Conservation (phyloP, 2,888 invertebrate species). For the Coelinius sp. region DNA sequence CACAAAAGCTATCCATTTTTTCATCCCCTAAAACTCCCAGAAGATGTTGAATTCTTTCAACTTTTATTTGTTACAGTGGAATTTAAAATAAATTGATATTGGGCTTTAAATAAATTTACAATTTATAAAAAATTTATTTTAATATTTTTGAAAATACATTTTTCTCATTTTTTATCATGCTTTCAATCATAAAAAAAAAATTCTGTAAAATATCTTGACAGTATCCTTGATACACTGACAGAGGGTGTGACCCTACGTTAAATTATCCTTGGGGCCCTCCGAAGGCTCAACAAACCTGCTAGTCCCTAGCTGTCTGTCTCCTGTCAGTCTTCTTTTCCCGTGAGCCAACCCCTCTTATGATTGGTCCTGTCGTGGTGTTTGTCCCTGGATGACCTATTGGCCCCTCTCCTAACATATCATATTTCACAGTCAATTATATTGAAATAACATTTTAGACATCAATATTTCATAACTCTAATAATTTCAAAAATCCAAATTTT, state of each 20-base stretch:
- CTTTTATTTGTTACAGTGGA: neutral
- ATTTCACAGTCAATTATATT: neutral
- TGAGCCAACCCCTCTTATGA: constrained; percentile 49
- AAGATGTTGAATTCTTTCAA: constrained; percentile 1
- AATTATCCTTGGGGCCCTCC: constrained; percentile 56
- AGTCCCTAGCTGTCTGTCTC: constrained; percentile 45
- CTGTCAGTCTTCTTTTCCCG: constrained; percentile 44
- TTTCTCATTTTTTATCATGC: neutral
- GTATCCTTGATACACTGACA: constrained; percentile 56
- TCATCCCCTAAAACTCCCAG: neutral
- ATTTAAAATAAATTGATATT: neutral
- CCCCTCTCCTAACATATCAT: constrained; percentile 7
- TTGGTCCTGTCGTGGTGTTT: constrained; percentile 1
- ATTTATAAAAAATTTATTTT: neutral
- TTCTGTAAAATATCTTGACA: neutral
- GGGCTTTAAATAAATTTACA: neutral
- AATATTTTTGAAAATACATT: neutral
- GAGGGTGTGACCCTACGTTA: constrained; percentile 57
- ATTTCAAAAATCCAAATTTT: neutral
- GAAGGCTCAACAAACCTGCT: constrained; percentile 20
- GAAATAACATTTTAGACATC: constrained; percentile 32
- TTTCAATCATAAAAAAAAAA: neutral
- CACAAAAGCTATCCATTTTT: constrained; percentile 10
- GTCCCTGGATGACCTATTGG: constrained; percentile 1
- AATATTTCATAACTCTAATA: neutral